Evolutionary conservation across 35 echinoderm and acorn worm genomes (phyloP), one percentile per base, ranked within the genome.

Genomic region (Lytechinus pictus): DNA sequence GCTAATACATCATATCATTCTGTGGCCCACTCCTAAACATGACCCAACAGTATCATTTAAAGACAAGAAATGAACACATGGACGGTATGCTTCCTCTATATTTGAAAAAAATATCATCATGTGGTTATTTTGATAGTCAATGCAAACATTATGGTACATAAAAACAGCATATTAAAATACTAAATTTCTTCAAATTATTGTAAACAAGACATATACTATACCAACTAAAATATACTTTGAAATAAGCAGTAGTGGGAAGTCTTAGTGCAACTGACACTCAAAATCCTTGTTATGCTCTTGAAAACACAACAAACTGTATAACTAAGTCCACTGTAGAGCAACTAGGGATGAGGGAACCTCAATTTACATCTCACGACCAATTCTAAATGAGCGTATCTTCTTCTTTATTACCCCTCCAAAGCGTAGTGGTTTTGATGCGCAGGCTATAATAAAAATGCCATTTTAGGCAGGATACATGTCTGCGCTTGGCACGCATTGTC

Each of bases 381-480:
- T 44, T 14, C 66, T 79, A 79, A 79, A 79, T 79, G 66, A 79
- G 66, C 66, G 66, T 14, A 79, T 79, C 66, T 79, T 7, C 66
- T 7, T 79, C 16, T 79, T 24, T 79, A 79, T 79, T 79, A 79
- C 66, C 66, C 66, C 66, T 79, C 66, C 4, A 24, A 24, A 79
- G 66, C 21, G 66, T 79, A 79, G 4, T 24, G 66, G 66, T 79
- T 79, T 79, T 79, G 66, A 79, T 24, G 66, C n/a, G 66, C 66
- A 16, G 12, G 19, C 66, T 16, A 14, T 24, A 79, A 79, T 79
- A 79, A 79, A 79, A 79, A 79, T 79, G 66, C 66, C 66, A 79
- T 79, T 79, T 79, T 79, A 79, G 66, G 66, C 19, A 79, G 66
- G 66, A 79, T 19, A n/a, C 66, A 79, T 79, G 66, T 79, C 66